Evolutionary conservation across 2,888 invertebrate species (phyloP).

Genomic region (Nymphalis urticae): DNA sequence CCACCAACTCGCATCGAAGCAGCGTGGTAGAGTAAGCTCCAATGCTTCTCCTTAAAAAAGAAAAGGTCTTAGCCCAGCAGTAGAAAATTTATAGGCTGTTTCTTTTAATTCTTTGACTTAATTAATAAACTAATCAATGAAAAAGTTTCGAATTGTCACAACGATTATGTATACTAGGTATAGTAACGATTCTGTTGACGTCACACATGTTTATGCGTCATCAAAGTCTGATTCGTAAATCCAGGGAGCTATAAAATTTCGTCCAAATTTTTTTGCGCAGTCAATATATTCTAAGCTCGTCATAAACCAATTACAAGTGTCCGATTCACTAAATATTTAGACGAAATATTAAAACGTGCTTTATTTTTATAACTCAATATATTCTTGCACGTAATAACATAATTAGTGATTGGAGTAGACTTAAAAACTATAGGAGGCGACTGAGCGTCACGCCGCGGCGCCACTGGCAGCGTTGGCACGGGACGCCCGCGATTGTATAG

Average conservation of each 20-base stretch:
- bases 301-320: neutral
- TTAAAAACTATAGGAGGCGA: conserved; percentile 63
- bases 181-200: conserved; percentile 7
- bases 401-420: conserved; percentile 40
- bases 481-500: conserved; percentile 49
- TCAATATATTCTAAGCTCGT: neutral
- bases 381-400: conserved; percentile 4
- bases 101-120: neutral
- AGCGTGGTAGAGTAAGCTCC: no score
- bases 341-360: neutral
- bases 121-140: neutral
- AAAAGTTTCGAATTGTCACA: neutral
- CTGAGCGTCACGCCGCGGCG: conserved; percentile 62
- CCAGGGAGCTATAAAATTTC: conserved; percentile 23
- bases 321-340: neutral
- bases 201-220: conserved; percentile 33
- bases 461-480: conserved; percentile 72
- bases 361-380: neutral
- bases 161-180: neutral
- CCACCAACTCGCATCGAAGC: no score
- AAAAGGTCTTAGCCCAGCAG: no score
- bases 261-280: conserved; percentile 30
- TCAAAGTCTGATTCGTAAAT: conserved; percentile 29
- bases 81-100: no score
- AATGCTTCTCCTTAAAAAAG: no score